Conservation (phyloP, 2,797 vertebrate genomes). For the Danio jaintianensis region DNA sequence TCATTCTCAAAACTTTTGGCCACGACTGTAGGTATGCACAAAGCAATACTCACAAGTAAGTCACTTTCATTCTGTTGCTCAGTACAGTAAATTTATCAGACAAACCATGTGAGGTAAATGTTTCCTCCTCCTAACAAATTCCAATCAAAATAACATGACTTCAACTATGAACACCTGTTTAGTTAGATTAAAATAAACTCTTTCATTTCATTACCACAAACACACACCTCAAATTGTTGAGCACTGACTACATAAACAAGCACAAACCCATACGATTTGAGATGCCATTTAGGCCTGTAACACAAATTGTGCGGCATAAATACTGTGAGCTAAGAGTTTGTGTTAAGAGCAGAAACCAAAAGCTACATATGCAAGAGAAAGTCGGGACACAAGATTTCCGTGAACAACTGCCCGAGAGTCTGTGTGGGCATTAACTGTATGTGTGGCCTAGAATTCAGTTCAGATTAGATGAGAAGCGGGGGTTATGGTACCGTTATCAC, state of each 20-base stretch:
- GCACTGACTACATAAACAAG: too few species aligned
- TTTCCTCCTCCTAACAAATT: neutral
- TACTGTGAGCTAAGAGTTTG: neutral
- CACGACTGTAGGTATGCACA: neutral
- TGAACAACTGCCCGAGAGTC: neutral
- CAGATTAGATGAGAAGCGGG: neutral
- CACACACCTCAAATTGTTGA: too few species aligned
- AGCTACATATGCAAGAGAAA: neutral
- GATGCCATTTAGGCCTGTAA: neutral
- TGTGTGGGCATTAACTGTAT: neutral
- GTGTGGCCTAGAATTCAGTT: neutral
- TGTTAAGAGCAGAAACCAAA: neutral
- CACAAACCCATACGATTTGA: neutral
- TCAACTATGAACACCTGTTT: neutral
- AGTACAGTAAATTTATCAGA: neutral
- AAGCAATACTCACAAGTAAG: neutral
- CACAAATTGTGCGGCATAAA: neutral
- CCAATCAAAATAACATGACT: neutral
- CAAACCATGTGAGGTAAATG: neutral
- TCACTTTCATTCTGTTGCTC: neutral
- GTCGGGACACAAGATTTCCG: neutral
- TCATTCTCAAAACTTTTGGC: too few species aligned
- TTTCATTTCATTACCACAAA: too few species aligned
- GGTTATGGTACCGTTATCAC: slow-evolving; percentile 1
- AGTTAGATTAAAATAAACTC: too few species aligned